Evolutionary conservation across 2,888 invertebrate species (phyloP), one percentile per base, ranked within the genome.

Genomic region (Sinohyriopsis cumingii): DNA sequence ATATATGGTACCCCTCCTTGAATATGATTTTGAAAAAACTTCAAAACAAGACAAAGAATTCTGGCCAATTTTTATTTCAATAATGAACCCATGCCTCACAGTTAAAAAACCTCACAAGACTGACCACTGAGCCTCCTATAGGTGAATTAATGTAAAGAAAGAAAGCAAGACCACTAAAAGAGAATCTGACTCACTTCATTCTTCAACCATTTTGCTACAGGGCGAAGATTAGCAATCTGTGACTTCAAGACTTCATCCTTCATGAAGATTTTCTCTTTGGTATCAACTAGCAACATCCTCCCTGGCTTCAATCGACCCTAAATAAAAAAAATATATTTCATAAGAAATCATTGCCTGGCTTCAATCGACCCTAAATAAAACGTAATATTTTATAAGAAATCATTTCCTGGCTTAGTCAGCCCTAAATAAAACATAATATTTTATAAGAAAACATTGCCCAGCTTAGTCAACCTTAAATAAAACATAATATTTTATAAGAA

Each of bases 271-370:
- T 96, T 95, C 73, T 87, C 76, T 82, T 94, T 92, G 0, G 99
- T 99, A 90, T 99, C 99, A 65, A 99, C 98, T 82, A 99, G 91
- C 89, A 99, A 92, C 99, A 99, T 99, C 79, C 98, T 94, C 5
- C 99, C 99, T 1, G 99, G 99, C 91, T 98, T 97, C 85, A 99
- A 92, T 76, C 99, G 96, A 87, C 98, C 97, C 95, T 95, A 91
- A 56, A 91, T 91, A 84, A 84, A 5, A 71, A 4, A 53, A 1
- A 59, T 28, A 25, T 20, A 59, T 59, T 65, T 28, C 15, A 25
- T 15, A 54, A 55, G 45, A 64, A 54, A 54, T 54, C 1, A 64
- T 28, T 25, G 20, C 22, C 6, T 57, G n/a, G n/a, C 57, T 57
- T 57, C 20, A 9, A 6, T 57, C 9, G 6, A n/a, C 57, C 12